Conservation (phyloP, 2,888 invertebrate genomes). For the Pyrrhia umbra region DNA sequence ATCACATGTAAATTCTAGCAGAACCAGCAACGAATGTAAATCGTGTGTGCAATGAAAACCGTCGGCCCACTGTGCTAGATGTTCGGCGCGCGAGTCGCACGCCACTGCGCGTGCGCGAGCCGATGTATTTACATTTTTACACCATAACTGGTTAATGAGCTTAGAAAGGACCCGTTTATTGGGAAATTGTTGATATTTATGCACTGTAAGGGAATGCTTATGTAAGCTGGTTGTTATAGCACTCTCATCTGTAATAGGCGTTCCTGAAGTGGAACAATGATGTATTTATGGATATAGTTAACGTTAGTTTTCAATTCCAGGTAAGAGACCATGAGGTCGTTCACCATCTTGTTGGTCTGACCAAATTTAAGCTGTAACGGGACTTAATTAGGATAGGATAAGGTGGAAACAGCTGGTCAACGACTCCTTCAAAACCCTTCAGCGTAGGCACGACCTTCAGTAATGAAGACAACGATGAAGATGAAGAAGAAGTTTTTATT, state of each 20-base stretch:
- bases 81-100: constrained; percentile 75
- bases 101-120: constrained; percentile 64
- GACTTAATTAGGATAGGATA: no score
- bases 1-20: constrained; percentile 48
- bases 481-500: no score
- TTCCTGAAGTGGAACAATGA: background rate
- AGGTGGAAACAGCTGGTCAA: no score
- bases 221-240: constrained; percentile 13
- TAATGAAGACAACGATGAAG: no score
- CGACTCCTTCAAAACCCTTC: no score
- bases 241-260: background rate
- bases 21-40: constrained; percentile 47
- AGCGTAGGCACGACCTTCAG: no score
- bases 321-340: no score
- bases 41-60: constrained; percentile 59
- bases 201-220: constrained; percentile 12
- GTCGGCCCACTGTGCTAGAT: constrained; percentile 77
- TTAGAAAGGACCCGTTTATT: constrained; percentile 52
- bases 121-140: constrained; percentile 54
- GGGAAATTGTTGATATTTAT: constrained; percentile 40
- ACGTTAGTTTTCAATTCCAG: no score
- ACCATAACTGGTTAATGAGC: constrained; percentile 60
- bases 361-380: no score
- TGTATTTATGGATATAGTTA: no score
- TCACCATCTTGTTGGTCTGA: no score